Evolutionary conservation across 2,888 invertebrate genomes (phyloP).

Genomic region (Melieria picta): DNA sequence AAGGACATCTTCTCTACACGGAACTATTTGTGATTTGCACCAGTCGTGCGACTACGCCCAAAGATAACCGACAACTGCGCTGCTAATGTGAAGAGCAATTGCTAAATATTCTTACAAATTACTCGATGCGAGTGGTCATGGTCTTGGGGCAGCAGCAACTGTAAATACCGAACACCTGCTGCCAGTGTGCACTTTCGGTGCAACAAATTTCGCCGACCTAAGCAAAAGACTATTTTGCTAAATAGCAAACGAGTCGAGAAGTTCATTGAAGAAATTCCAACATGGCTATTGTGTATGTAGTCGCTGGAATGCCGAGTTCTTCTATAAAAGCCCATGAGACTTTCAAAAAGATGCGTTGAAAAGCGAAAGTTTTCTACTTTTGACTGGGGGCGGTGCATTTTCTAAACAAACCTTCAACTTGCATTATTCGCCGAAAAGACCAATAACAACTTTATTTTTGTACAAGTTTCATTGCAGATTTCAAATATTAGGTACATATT

Average conservation of each 20-base stretch:
- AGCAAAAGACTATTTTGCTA: constrained; percentile 47
- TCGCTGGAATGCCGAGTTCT: background rate
- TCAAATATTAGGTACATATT: too few relatives aligned
- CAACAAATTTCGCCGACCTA: constrained; percentile 48
- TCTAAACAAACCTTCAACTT: too few relatives aligned
- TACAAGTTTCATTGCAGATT: too few relatives aligned
- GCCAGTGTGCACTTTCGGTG: constrained; percentile 24
- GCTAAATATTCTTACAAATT: constrained; percentile 47
- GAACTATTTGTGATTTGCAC: too few relatives aligned
- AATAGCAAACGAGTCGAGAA: constrained; percentile 29
- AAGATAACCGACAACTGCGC: background rate
- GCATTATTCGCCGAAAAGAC: too few relatives aligned
- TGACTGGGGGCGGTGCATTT: too few relatives aligned
- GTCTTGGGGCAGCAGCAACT: background rate
- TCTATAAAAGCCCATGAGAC: background rate
- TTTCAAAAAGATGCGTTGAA: too few relatives aligned
- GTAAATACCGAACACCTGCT: constrained; percentile 14
- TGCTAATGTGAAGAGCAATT: constrained; percentile 9
- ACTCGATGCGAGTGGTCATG: background rate
- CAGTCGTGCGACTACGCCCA: background rate
- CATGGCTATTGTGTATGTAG: background rate
- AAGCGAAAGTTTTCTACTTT: too few relatives aligned
- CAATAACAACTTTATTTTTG: too few relatives aligned
- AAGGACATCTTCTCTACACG: constrained; percentile 6
- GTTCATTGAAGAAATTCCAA: constrained; percentile 26